These are phyloP conservation scores for Agrochola lota DNA, from an alignment of 2,888 invertebrate species.

Conservation along the genomic window DNA sequence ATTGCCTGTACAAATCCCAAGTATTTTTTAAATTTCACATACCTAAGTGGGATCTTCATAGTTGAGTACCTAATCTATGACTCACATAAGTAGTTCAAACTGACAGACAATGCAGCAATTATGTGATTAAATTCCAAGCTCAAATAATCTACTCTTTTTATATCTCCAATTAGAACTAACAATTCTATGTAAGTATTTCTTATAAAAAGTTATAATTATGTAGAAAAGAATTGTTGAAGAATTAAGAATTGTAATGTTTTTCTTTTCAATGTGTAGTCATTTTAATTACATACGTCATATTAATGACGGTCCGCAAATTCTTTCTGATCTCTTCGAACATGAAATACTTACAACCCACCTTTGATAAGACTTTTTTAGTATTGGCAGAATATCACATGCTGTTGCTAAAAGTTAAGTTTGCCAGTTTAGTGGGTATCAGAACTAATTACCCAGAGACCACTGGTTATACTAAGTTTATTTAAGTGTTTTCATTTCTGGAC, in stretches of 20 bases:
- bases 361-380: not conserved
- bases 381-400: constrained; percentile 3
- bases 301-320: not conserved
- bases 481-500: not conserved
- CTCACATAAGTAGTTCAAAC: constrained; percentile 64
- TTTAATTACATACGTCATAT: too few relatives aligned
- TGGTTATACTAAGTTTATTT: not conserved
- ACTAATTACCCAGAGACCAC: not conserved
- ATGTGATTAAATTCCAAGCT: constrained; percentile 66
- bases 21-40: constrained; percentile 5
- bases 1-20: not conserved
- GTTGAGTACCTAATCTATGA: constrained; percentile 54
- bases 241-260: too few relatives aligned
- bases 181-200: constrained; percentile 43
- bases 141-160: constrained; percentile 62
- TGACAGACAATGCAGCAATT: constrained; percentile 70
- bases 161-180: constrained; percentile 58
- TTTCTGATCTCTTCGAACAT: not conserved
- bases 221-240: constrained; percentile 30
- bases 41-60: constrained; percentile 36
- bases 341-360: not conserved
- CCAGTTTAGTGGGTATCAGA: not conserved
- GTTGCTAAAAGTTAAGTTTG: not conserved
- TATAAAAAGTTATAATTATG: constrained; percentile 48
- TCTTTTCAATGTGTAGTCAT: too few relatives aligned